Conservation (phyloP, 2,113 vertebrate species). For the Prietella phreatophila region DNA sequence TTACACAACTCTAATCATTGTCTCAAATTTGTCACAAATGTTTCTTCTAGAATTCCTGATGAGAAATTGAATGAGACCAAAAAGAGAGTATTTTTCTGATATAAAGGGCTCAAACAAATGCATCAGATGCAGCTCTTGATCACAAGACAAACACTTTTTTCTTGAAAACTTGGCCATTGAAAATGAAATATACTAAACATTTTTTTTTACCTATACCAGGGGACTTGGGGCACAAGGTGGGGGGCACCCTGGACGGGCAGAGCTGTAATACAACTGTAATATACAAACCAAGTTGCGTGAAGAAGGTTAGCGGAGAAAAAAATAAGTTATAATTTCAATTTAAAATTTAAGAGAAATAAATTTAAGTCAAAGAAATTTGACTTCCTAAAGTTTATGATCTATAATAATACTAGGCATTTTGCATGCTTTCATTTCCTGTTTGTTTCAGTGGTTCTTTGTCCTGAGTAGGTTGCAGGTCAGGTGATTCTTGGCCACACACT, state of each 20-base stretch:
- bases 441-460: background rate
- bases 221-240: too few species aligned
- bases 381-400: background rate
- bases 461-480: background rate
- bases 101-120: background rate
- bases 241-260: too few species aligned
- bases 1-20: background rate
- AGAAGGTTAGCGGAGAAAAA: too few species aligned
- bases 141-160: background rate
- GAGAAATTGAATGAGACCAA: background rate
- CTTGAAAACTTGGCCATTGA: background rate
- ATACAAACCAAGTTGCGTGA: background rate
- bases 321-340: too few species aligned
- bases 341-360: too few species aligned
- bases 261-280: background rate
- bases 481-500: background rate
- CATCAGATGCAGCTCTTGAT: background rate
- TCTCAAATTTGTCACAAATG: background rate
- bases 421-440: background rate
- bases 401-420: background rate
- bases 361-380: too few species aligned
- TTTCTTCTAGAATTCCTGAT: background rate
- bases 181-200: too few species aligned
- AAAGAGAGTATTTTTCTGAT: background rate
- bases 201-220: background rate